phyloP scores from a whole-genome alignment of 1,140 invertebrate species.

The Globodera ellingtonae region DNA sequence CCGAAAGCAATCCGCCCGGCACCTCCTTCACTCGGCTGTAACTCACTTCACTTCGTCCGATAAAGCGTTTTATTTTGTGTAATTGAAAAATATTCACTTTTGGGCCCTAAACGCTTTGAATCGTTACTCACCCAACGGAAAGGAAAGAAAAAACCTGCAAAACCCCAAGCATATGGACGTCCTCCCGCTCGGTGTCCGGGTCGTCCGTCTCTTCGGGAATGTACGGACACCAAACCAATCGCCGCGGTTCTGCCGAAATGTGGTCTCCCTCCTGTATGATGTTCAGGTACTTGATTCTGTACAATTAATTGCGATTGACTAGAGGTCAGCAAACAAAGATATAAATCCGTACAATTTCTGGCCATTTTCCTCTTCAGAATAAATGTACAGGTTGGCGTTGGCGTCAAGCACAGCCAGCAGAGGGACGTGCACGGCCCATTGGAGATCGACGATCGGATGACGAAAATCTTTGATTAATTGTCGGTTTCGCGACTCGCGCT shows the following conservation, averaged over 20 bases:
- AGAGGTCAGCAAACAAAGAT: background rate
- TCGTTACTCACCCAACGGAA: constrained; percentile 7
- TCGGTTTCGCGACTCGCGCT: constrained; percentile 31
- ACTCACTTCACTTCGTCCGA: constrained; percentile 39
- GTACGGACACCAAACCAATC: constrained; percentile 46
- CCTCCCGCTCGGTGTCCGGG: constrained; percentile 18
- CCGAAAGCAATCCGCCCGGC: constrained; percentile 10
- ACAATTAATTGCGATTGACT: background rate
- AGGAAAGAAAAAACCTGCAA: constrained; percentile 30
- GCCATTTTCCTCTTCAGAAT: constrained; percentile 44
- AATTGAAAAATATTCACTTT: constrained; percentile 39
- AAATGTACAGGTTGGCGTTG: constrained; percentile 47
- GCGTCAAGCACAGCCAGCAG: constrained; percentile 45
- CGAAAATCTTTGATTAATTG: constrained; percentile 51
- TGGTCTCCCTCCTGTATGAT: constrained; percentile 39
- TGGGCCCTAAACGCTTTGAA: constrained; percentile 22
- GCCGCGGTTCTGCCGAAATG: constrained; percentile 4
- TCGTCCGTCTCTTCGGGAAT: constrained; percentile 41
- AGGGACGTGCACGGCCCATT: constrained; percentile 43
- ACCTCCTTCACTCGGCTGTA: constrained; percentile 33
- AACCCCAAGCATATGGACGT: constrained; percentile 38
- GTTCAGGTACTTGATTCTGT: constrained; percentile 45
- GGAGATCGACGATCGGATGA: constrained; percentile 38
- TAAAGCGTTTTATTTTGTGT: constrained; percentile 38
- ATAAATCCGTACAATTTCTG: constrained; percentile 24